Base-by-base conservation (phyloP, 2,888 invertebrate species). In the Slavum lentiscoides region DNA sequence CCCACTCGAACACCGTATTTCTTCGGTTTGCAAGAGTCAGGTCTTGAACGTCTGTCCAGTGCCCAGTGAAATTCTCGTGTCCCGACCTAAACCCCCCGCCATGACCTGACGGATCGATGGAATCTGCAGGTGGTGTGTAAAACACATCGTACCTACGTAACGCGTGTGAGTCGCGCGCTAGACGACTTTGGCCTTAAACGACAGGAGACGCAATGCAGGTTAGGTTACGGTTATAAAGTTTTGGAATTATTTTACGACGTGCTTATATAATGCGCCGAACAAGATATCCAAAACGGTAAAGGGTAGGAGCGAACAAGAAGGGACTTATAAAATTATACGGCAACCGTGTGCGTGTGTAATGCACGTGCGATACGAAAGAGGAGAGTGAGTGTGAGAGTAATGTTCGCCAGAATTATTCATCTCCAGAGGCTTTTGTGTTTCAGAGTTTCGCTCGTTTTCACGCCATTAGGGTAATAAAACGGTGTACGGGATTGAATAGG, bases 351-450 rank as follows among this genome's bases (percentile, higher is more conserved):
- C 2, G 43, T 1, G 39, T 39, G 15, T 13, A 53, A 43, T 43
- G 6, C 17, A 21, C n/a, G 19, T 11, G 15, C 49, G 8, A 49
- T 49, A 49, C 49, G 49, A 9, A 49, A 13, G 11, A 49, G 1
- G 49, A 13, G 43, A 43, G 2, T 2, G 43, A 43, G 43, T 4
- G 43, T 2, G 43, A 43, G 55, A 67, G 49, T 49, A 58, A 76
- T 76, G 58, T 76, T 68, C 59, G 30, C 76, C 30, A 37, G 69
- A 77, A 77, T 77, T 77, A 77, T 77, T 77, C 76, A 69, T 77
- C 69, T 77, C 69, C 61, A 21, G 69, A 59, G 76, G 49, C 76
- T 77, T 77, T 77, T 77, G 76, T 77, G 76, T 77, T 77, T 53
- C 53, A 7, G 68, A 77, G 30, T 77, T 77, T 59, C 69, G 69